These are phyloP conservation scores for Sialia sialis DNA, from an alignment of 2,113 vertebrate species.

Conservation along the genomic window DNA sequence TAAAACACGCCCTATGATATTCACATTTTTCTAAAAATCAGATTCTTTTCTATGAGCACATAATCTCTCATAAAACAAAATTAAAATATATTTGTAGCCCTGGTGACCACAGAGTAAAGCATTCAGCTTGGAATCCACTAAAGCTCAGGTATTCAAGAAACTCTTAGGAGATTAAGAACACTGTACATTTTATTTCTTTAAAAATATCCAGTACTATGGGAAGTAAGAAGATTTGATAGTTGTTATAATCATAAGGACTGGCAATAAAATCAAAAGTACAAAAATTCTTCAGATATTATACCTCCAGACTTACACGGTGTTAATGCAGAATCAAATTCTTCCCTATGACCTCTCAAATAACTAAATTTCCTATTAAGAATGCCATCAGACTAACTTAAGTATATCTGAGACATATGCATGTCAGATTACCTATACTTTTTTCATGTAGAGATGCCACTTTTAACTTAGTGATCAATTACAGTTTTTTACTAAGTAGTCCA, in stretches of 20 bases:
- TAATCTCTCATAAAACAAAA: not conserved
- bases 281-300: not conserved
- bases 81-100: not conserved
- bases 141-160: not conserved
- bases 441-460: not conserved
- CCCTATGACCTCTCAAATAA: not conserved
- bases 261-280: not conserved
- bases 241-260: not conserved
- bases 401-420: not conserved
- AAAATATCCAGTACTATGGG: not conserved
- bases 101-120: not conserved
- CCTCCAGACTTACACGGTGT: not conserved
- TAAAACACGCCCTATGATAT: not conserved
- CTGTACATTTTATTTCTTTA: not conserved
- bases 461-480: not conserved
- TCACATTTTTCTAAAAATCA: not conserved
- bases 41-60: not conserved
- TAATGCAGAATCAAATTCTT: not conserved
- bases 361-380: not conserved
- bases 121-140: not conserved
- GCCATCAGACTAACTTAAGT: not conserved
- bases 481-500: not conserved
- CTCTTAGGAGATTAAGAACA: not conserved
- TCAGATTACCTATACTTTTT: not conserved
- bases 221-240: not conserved